These are phyloP conservation scores for Prosopocoilus inquinatus DNA, from an alignment of 2,888 invertebrate genomes.

Conservation along the genomic window DNA sequence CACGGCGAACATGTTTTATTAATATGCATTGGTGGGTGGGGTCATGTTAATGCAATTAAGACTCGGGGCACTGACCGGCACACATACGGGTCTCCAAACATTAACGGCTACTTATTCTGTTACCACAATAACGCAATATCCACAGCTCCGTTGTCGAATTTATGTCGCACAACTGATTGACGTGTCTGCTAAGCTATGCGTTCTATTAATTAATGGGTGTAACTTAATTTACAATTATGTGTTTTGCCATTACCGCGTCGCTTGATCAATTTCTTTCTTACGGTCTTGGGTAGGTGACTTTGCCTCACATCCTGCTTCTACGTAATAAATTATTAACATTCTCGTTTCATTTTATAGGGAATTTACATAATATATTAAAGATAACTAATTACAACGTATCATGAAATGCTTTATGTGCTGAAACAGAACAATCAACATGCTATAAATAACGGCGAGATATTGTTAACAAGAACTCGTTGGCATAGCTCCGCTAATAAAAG, in stretches of 20 bases:
- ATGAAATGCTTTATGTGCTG: background rate
- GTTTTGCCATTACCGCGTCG: background rate
- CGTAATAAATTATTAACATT: background rate
- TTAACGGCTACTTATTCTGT: conserved; percentile 9
- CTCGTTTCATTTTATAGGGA: background rate
- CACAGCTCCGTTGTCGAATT: conserved; percentile 22
- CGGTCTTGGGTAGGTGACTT: background rate
- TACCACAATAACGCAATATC: conserved; percentile 13
- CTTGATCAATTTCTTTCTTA: background rate
- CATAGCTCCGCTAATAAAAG: too few relatives aligned
- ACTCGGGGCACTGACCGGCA: conserved; percentile 45
- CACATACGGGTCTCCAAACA: conserved; percentile 30
- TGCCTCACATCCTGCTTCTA: conserved; percentile 1
- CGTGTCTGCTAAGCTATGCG: conserved; percentile 25
- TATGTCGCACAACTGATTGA: conserved; percentile 30
- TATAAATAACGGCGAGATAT: too few relatives aligned
- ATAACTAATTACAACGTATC: conserved; percentile 3
- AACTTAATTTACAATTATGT: conserved; percentile 27
- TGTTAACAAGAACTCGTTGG: too few relatives aligned
- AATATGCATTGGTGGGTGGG: conserved; percentile 51
- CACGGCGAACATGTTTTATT: conserved; percentile 48
- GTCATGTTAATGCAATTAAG: conserved; percentile 51
- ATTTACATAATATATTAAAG: conserved; percentile 1
- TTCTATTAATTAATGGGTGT: conserved; percentile 28
- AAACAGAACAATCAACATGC: conserved; percentile 2